Evolutionary conservation across 2,113 vertebrate species (phyloP), one percentile per base, ranked within the genome.

Genomic region (Mormyrus lacerda): DNA sequence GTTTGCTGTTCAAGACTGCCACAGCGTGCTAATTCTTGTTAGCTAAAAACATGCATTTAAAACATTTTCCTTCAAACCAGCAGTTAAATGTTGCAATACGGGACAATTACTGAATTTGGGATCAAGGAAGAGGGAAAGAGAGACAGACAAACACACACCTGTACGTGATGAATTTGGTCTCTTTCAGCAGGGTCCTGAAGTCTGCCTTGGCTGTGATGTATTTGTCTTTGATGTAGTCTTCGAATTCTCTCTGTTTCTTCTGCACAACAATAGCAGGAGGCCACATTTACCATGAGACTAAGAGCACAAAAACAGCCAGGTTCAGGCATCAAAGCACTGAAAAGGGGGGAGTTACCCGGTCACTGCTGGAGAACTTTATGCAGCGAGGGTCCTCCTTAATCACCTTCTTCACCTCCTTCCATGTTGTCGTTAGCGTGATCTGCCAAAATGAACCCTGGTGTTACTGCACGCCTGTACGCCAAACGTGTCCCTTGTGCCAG

Each of bases 121-220:
- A 6, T 10, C 3, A 4, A 69, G 27, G 10, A 4, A 27, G 3
- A 27, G 9, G 27, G 13, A 76, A 3, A 31, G 11, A 76, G 1
- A n/a, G n/a, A n/a, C n/a, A n/a, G n/a, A n/a, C n/a, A n/a, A 17
- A 79, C 35, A 76, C n/a, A 51, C 96, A 99, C 98, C 98, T 98
- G 93, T 99, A 99, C 0, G 98, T 99, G 93, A 99, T 99, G 93
- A 99, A 99, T 96, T 99, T 99, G 89, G 98, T 99, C 95, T 99
- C 98, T 91, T 99, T 99, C 90, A 99, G 92, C 86, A 99, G 96
- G 0, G 97, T 99, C 90, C 98, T 96, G 95, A 99, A 99, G 95
- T 99, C 98, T 17, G 98, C 98, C 97, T 99, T 99, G 95, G 98
- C 98, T 92, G 98, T 99, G 92, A 99, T 99, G 93, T 99, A 99